Base-by-base conservation (phyloP, 2,888 invertebrate species). In the Isoperla grammatica region DNA sequence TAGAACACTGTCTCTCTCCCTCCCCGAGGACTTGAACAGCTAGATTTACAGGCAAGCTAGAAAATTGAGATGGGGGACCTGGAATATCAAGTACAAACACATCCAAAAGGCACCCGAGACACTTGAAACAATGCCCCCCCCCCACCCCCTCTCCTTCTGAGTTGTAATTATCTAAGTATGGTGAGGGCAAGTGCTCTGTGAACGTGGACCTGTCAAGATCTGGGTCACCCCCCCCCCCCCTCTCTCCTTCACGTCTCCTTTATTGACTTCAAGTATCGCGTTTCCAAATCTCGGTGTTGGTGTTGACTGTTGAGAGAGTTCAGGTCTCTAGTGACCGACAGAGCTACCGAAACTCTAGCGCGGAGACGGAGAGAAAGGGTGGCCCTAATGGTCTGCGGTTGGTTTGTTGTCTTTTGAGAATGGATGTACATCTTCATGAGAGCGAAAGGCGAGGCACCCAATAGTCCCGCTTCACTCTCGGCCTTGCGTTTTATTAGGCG, bases 31-130 rank as follows among this genome's bases (percentile, higher is more conserved):
- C 43, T 22, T 29, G 40, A 46, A 55, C 55, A 23, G 55, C 56
- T 56, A 56, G 60, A 60, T 56, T 56, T 60, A 60, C 60, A 60
- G 60, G 39, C 60, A 43, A 37, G 35, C 29, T 42, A 50, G 55
- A 56, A 50, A 60, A 60, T 60, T 60, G 60, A 60, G 60, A 56
- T 55, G 35, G 60, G 54, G 59, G 20, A 35, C 19, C 39, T 45
- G 35, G 35, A 57, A 57, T 57, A 45, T 39, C 22, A 13, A 13
- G 48, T 46, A 48, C 45, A 46, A 46, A 57, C 46, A 57, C 45
- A 15, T 35, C 20, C 48, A 45, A 53, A 53, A 53, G 13, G 53
- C 29, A 8, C 29, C 4, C 4, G 29, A 29, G 8, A 4, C 29
- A 29, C 29, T 29, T 29, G 29, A 29, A 29, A 29, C 29, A 29